Evolutionary conservation across 2,888 invertebrate genomes (phyloP).

Genomic region (Drosophila rubida): DNA sequence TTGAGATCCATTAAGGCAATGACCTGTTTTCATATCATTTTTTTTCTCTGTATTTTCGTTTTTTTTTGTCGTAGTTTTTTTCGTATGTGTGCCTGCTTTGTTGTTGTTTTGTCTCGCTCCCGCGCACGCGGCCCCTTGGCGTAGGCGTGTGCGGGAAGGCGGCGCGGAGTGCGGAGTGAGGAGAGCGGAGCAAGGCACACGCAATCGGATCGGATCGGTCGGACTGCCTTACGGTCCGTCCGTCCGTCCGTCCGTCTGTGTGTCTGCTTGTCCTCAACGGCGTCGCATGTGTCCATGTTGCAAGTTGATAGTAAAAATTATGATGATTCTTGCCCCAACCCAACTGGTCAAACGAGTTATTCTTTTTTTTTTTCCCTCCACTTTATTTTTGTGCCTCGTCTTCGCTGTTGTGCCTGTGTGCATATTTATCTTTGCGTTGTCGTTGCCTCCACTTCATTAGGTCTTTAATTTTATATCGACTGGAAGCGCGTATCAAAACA

Average conservation of each 20-base stretch:
- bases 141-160: constrained; percentile 53
- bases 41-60: constrained; percentile 41
- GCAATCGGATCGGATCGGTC: constrained; percentile 67
- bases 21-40: constrained; percentile 83
- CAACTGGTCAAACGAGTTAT: constrained; percentile 74
- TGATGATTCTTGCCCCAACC: constrained; percentile 78
- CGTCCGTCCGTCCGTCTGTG: constrained; percentile 11
- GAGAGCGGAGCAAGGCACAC: constrained; percentile 53
- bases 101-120: constrained; percentile 81
- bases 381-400: constrained; percentile 9
- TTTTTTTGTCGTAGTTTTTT: constrained; percentile 18
- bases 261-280: constrained; percentile 32
- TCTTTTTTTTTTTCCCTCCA: constrained; percentile 23
- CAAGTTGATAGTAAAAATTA: constrained; percentile 82
- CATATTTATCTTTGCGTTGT: constrained; percentile 77
- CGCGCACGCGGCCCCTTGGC: constrained; percentile 39
- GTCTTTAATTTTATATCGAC: constrained; percentile 79
- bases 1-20: constrained; percentile 82
- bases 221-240: constrained; percentile 13
- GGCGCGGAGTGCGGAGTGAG: constrained; percentile 14
- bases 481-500: constrained; percentile 75
- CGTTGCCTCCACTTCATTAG: constrained; percentile 80
- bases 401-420: constrained; percentile 54
- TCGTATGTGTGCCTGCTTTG: constrained; percentile 55
- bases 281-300: constrained; percentile 77